phyloP scores from a whole-genome alignment of 2,888 invertebrate species.

The Netelia virgata region DNA sequence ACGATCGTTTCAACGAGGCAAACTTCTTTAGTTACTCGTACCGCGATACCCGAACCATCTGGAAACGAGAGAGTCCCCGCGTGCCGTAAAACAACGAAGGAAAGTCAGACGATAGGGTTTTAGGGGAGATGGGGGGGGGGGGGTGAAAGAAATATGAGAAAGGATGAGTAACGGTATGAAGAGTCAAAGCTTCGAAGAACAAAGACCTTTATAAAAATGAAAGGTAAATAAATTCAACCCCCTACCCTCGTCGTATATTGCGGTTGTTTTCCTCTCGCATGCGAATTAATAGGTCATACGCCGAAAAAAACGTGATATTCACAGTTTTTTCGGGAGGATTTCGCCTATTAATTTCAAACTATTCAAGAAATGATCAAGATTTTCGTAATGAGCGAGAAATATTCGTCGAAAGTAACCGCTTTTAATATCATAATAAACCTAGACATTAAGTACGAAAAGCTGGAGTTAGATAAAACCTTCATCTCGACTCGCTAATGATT shows the following conservation, averaged over 20 bases:
- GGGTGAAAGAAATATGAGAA: neutral
- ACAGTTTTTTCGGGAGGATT: neutral
- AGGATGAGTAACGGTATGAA: neutral
- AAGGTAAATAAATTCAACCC: slow-evolving; percentile 26
- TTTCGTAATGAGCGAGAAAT: no score
- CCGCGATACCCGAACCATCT: neutral
- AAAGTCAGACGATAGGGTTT: neutral
- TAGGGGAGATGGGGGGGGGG: neutral
- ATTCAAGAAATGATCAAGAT: no score
- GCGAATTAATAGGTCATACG: no score
- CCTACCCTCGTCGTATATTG: no score
- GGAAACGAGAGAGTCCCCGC: neutral
- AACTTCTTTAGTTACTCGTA: slow-evolving; percentile 6
- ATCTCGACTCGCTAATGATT: slow-evolving; percentile 13
- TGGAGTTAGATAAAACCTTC: neutral
- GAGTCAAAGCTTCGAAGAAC: slow-evolving; percentile 29
- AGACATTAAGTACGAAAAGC: neutral
- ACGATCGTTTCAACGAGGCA: slow-evolving; percentile 11
- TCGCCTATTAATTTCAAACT: no score
- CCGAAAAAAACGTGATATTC: neutral
- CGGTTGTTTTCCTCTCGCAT: neutral
- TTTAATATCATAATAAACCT: neutral
- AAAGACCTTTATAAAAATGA: slow-evolving; percentile 41
- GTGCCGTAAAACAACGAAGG: slow-evolving; percentile 15
- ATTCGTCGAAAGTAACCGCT: neutral